Conservation (phyloP, 2,113 vertebrate species). For the Donacobius atricapilla region DNA sequence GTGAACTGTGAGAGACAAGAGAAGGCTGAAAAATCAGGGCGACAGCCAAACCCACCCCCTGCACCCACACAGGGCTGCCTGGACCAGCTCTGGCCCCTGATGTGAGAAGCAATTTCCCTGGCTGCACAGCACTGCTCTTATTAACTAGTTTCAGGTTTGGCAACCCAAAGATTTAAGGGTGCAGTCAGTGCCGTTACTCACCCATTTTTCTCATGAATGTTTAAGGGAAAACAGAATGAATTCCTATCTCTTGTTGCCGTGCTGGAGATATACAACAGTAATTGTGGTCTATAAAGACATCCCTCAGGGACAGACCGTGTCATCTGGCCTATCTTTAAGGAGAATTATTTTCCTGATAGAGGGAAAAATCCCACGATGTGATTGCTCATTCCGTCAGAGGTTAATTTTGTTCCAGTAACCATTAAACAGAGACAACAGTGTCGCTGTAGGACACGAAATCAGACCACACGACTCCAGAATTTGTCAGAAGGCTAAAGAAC, state of each 20-base stretch:
- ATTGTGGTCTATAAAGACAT: slow-evolving; percentile 46
- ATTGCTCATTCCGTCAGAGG: background rate
- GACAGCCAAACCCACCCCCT: too few relatives aligned
- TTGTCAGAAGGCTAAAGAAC: too few relatives aligned
- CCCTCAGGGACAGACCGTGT: slow-evolving; percentile 1
- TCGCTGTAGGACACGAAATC: too few relatives aligned
- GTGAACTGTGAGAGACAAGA: too few relatives aligned
- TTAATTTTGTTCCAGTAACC: slow-evolving; percentile 18
- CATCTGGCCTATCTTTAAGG: slow-evolving; percentile 2
- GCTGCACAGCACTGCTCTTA: background rate
- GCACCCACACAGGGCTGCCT: rapidly evolving
- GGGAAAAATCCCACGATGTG: background rate
- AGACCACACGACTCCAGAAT: too few relatives aligned
- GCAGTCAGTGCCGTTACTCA: background rate
- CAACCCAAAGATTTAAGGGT: slow-evolving; percentile 22
- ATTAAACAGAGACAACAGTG: background rate
- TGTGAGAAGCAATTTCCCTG: background rate
- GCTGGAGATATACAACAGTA: slow-evolving; percentile 41
- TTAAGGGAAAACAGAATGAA: slow-evolving; percentile 39
- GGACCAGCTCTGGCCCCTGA: background rate
- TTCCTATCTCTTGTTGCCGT: background rate
- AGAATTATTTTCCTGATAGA: slow-evolving; percentile 38
- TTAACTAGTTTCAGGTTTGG: background rate
- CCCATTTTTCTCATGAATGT: slow-evolving; percentile 54
- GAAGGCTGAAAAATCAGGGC: too few relatives aligned